Conservation (phyloP, 2,113 vertebrate genomes). For the Piaya cayana region DNA sequence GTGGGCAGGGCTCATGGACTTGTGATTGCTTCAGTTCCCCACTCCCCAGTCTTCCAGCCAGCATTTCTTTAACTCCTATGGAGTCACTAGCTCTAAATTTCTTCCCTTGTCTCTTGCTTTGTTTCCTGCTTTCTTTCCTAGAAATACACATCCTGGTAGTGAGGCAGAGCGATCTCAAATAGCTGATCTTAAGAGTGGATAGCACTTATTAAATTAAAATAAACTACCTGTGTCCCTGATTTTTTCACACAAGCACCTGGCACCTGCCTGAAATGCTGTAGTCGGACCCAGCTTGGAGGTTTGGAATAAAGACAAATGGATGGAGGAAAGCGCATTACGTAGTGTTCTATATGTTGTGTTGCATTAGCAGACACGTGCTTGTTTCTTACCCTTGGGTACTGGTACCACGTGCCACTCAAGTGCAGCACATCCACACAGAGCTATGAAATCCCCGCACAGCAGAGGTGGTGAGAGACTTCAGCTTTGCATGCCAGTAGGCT, state of each 20-base stretch:
- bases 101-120: background rate
- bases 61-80: background rate
- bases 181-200: background rate
- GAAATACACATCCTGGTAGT: background rate
- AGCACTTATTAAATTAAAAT: background rate
- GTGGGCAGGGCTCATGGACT: fast-evolving
- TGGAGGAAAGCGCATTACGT: background rate
- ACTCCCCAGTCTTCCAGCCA: background rate
- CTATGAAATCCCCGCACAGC: background rate
- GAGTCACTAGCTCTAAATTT: background rate
- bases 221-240: background rate
- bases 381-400: fast-evolving
- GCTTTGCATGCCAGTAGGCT: background rate
- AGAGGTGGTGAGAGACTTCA: background rate
- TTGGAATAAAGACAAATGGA: background rate
- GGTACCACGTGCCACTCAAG: background rate
- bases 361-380: background rate
- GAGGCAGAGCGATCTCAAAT: background rate
- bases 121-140: background rate
- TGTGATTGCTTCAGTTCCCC: background rate
- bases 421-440: background rate
- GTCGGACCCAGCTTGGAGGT: background rate
- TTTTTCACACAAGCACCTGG: background rate
- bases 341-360: background rate
- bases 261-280: background rate